These are phyloP conservation scores for Cettia cetti DNA, from an alignment of 2,113 vertebrate species.

Conservation along the genomic window DNA sequence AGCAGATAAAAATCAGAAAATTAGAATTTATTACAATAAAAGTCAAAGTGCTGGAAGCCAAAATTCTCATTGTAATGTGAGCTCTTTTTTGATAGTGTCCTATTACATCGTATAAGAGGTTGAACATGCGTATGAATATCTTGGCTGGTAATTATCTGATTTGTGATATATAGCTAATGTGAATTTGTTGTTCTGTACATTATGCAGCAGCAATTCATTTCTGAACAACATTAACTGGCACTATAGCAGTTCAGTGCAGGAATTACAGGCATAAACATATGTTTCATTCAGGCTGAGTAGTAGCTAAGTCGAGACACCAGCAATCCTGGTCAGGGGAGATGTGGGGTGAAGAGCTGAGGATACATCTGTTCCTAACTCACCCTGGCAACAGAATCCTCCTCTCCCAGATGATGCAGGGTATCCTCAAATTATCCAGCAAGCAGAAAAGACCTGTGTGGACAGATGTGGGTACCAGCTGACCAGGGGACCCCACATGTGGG, in stretches of 20 bases:
- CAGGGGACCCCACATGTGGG: neutral
- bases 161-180: slow-evolving; percentile 56
- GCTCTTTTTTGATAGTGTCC: slow-evolving; percentile 33
- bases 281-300: neutral
- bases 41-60: slow-evolving; percentile 45
- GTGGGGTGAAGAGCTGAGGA: neutral
- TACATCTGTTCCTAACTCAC: neutral
- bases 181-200: slow-evolving; percentile 41
- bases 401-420: neutral
- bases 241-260: neutral
- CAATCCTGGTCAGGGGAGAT: neutral
- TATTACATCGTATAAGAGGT: slow-evolving; percentile 24
- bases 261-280: neutral
- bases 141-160: slow-evolving; percentile 46
- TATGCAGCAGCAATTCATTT: slow-evolving; percentile 45
- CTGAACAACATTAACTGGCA: slow-evolving; percentile 3
- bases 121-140: neutral
- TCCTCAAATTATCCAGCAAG: neutral
- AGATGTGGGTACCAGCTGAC: neutral
- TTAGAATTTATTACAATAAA: slow-evolving; percentile 56
- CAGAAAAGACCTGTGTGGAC: neutral
- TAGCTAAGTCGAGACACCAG: neutral
- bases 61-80: slow-evolving; percentile 12
- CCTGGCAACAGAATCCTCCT: neutral
- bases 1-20: slow-evolving; percentile 66